Base-by-base conservation (phyloP, 1,140 invertebrate species). In the Chrysopa pallens region DNA sequence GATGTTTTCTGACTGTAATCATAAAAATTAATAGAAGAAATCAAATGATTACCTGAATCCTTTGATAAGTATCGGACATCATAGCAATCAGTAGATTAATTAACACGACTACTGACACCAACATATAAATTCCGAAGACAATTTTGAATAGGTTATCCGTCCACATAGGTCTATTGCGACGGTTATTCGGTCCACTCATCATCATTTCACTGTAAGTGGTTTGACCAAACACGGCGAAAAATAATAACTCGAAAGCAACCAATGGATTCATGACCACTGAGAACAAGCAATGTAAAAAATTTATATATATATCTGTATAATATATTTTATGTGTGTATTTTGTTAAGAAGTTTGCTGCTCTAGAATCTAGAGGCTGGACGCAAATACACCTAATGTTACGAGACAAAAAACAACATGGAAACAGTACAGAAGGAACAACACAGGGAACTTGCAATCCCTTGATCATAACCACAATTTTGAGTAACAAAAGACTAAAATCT, bases 21-120 rank as follows among this genome's bases (percentile, higher is more conserved):
- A 78, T 60, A 67, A 52, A 66, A 68, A 61, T 48, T 63, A 59
- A 53, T 49, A 45, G 44, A 42, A 48, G 48, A 48, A 51, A 50
- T 50, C 49, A 57, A 45, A 57, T 54, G 68, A 53, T 73, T 73
- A 80, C 84, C 73, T 89, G 86, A 59, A 98, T 98, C 51, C 93
- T 74, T 65, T 97, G 92, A 64, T 98, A 98, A 51, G 94, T 98
- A 72, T 98, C 92, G 57, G 89, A 93, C 92, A 98, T 97, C 94
- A 98, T 97, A 69, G 94, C 94, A 78, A 98, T 98, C 54, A 98
- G 80, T 58, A 97, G 76, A 72, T 96, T 97, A 68, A 97, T 93
- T 52, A 98, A 76, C 53, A 97, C 94, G 64, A 98, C 85, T 52
- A 97, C 82, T 48, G 90, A 92, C 58, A 97, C 89, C 75, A 96